phyloP scores from a whole-genome alignment of 2,888 invertebrate genomes.

The Deilephila elpenor region DNA sequence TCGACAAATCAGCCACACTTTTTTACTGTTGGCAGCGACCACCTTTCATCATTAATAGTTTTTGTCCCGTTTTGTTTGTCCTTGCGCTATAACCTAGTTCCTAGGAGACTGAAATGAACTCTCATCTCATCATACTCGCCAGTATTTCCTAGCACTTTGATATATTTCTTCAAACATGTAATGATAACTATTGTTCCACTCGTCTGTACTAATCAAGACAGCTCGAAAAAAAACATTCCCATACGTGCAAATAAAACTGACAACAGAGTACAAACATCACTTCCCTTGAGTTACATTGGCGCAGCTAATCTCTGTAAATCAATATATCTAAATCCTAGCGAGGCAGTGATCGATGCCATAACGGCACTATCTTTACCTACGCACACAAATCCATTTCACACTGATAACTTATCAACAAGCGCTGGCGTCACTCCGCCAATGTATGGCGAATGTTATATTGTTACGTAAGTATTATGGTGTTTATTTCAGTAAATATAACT shows the following conservation, averaged over 20 bases:
- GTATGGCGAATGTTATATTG: slow-evolving; percentile 25
- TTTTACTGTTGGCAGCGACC: no score
- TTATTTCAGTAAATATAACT: background rate
- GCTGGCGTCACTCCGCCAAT: slow-evolving; percentile 42
- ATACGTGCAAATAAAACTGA: background rate
- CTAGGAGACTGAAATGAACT: no score
- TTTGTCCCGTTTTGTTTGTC: no score
- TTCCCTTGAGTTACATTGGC: slow-evolving; percentile 38
- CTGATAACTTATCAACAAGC: slow-evolving; percentile 55
- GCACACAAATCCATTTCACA: slow-evolving; percentile 53
- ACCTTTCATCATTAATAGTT: no score
- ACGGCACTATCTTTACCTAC: slow-evolving; percentile 36
- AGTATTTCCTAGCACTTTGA: no score
- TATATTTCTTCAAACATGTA: no score
- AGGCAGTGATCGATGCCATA: slow-evolving; percentile 66
- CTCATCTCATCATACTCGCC: no score
- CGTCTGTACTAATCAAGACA: background rate
- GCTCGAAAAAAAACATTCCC: background rate
- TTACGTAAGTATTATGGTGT: slow-evolving; percentile 30
- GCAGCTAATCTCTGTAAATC: slow-evolving; percentile 58
- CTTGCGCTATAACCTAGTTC: no score
- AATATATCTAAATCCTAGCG: slow-evolving; percentile 65
- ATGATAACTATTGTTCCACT: no score
- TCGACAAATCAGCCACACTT: no score
- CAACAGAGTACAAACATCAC: slow-evolving; percentile 25